Percentiles rank a stretch among this genome's conserved stretches.
Evolutionary conservation across 2,888 invertebrate species (phyloP).

Genomic region (Conus canariensis): DNA sequence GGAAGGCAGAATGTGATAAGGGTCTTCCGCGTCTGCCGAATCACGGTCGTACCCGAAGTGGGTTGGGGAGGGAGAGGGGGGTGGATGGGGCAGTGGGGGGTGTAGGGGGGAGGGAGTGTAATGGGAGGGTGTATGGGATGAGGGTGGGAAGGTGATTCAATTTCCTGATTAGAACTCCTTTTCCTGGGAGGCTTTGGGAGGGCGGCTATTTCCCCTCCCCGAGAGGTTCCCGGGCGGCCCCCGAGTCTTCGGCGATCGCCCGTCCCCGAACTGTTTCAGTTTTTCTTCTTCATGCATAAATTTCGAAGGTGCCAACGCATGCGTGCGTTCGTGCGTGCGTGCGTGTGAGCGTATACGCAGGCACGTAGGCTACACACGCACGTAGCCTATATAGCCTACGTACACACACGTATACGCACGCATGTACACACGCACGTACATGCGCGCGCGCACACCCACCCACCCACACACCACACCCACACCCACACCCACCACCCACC

Average conservation of each 20-base stretch:
- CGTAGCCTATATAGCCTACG: too few species aligned
- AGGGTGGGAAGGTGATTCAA: background rate
- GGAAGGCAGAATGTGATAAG: too few species aligned
- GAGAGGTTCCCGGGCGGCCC: too few species aligned
- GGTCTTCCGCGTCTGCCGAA: too few species aligned
- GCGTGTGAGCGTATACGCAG: background rate
- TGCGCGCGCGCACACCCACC: background rate
- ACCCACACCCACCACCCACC: too few species aligned
- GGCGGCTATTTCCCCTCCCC: background rate
- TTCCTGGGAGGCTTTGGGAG: background rate
- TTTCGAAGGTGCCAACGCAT: background rate
- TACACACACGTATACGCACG: background rate
- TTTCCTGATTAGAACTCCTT: conserved; percentile 9
- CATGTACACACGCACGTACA: background rate
- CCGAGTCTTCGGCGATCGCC: background rate
- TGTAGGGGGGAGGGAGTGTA: too few species aligned
- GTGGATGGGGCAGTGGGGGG: too few species aligned
- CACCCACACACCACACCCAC: too few species aligned
- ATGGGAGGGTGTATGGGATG: too few species aligned
- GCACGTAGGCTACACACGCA: background rate
- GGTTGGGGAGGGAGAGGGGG: too few species aligned
- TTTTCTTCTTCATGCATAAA: background rate
- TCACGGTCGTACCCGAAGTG: too few species aligned
- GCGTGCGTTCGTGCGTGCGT: background rate
- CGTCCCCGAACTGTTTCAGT: background rate